Conservation (phyloP, 2,888 invertebrate species). For the Vannuccia rotundouncinata region DNA sequence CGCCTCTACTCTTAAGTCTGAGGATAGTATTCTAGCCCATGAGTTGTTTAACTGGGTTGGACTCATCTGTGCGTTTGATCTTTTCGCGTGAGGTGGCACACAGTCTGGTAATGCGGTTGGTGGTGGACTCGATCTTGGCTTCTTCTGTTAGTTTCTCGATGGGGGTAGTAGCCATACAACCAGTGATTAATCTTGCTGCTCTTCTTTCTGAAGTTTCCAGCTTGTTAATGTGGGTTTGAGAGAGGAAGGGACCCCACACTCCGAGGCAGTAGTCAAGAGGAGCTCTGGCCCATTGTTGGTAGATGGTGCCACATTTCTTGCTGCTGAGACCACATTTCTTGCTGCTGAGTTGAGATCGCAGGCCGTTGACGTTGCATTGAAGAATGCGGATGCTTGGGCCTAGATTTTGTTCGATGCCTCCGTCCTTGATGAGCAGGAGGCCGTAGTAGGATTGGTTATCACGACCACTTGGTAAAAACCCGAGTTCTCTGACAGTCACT, state of each 20-base stretch:
- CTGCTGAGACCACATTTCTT: not conserved
- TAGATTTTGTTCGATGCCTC: no score
- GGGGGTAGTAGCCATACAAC: not conserved
- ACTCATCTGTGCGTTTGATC: not conserved
- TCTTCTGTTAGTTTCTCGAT: not conserved
- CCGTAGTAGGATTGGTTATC: no score
- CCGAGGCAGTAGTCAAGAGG: not conserved
- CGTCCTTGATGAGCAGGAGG: no score
- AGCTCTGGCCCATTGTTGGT: not conserved
- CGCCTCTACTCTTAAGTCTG: not conserved
- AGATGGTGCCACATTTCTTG: no score
- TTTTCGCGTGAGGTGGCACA: not conserved
- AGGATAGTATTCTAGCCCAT: not conserved
- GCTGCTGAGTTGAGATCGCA: not conserved
- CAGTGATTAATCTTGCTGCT: not conserved
- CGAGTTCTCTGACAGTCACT: no score
- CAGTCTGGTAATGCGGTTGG: not conserved
- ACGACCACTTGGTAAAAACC: no score
- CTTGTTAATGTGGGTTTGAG: not conserved
- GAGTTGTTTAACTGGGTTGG: not conserved
- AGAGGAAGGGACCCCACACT: not conserved
- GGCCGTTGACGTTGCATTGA: no score
- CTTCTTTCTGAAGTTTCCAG: not conserved
- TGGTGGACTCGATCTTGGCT: not conserved
- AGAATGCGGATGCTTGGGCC: no score